A percentile compares a stretch with the other conserved stretches of the same genome.
phyloP scores from a whole-genome alignment of 2,888 invertebrate species.

The Aporophyla nigra region DNA sequence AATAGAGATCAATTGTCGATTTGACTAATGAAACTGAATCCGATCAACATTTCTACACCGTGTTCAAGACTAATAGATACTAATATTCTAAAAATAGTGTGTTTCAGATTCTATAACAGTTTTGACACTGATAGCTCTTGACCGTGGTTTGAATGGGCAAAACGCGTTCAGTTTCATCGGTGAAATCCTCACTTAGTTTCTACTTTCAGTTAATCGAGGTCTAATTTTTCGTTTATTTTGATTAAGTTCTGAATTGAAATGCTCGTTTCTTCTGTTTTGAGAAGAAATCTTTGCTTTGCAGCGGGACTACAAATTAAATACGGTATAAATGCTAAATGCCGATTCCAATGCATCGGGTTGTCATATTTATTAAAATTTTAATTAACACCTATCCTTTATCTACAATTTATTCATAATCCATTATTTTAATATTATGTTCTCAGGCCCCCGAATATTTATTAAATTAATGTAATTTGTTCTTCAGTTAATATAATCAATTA shows the following conservation, averaged over 20 bases:
- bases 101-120: too few relatives aligned
- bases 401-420: constrained; percentile 26
- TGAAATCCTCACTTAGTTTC: not conserved
- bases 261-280: not conserved
- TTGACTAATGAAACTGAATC: not conserved
- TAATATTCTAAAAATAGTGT: too few relatives aligned
- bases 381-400: constrained; percentile 15
- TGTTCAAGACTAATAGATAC: too few relatives aligned
- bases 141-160: too few relatives aligned
- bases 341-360: not conserved
- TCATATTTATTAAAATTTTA: not conserved
- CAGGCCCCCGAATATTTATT: constrained; percentile 23
- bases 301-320: not conserved
- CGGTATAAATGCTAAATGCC: not conserved
- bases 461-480: constrained; percentile 22
- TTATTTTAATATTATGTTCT: not conserved
- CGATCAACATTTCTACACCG: too few relatives aligned
- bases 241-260: not conserved
- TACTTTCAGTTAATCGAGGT: too few relatives aligned
- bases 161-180: not conserved
- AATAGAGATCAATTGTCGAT: not conserved
- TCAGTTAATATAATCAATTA: constrained; percentile 35
- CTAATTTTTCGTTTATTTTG: too few relatives aligned
- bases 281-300: not conserved
- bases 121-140: too few relatives aligned